Evolutionary conservation across 2,113 vertebrate genomes (phyloP), one percentile per base, ranked within the genome.

Genomic region (Callionymus lyra): DNA sequence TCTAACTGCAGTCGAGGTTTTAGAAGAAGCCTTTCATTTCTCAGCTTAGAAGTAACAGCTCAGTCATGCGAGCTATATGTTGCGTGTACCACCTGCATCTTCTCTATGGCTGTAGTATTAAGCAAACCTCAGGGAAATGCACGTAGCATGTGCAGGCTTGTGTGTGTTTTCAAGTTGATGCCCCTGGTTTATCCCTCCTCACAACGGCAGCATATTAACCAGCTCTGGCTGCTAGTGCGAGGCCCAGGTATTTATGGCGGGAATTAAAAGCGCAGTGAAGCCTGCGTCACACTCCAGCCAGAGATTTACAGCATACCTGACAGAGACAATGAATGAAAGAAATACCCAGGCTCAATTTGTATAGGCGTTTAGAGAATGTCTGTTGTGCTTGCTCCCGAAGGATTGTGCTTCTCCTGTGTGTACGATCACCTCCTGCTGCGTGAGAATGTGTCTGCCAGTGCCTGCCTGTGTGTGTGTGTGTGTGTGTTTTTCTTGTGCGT

Each of bases 341-440:
- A 34, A 57, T 40, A 49, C 16, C 46, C 55, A 58, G 41, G 65
- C 59, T 73, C 67, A 70, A 65, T 85, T 82, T 82, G 74, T 78
- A 74, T 68, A 59, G 59, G 77, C 71, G 74, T 81, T 79, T 79
- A 79, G 69, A 71, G 63, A 46, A 58, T 73, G 71, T 63, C 74
- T 74, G 76, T 56, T 67, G 54, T 65, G 69, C 45, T 15, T 45
- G 59, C 62, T 79, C 72, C 76, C 62, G n/a, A 31, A 12, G 38
- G 68, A 64, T 58, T 69, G 44, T 40, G 51, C 68, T 54, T 57
- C 63, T 64, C 58, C 19, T 13, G 52, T 38, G 51, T 69, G 61
- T 59, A 47, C 19, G 56, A 34, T 17, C 41, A 37, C 53, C 58
- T 57, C 63, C 56, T 27, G 53, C 65, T 65, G 51, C n/a, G 65